Base-by-base conservation (phyloP, 35 echinoderm and acorn worm species). In the Nesometra sesokonis region DNA sequence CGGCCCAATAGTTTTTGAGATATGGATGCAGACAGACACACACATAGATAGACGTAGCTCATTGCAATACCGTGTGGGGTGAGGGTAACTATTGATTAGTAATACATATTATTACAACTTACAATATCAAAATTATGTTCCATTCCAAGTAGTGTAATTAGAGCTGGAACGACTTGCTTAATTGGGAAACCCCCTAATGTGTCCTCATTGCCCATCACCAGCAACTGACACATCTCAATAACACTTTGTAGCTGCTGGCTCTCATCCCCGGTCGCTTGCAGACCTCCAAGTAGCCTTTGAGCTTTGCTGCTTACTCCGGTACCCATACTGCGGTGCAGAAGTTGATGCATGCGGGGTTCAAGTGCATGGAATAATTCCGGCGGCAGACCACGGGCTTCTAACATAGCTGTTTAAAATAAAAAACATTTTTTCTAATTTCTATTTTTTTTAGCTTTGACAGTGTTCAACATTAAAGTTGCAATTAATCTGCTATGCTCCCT, bases 91-190 rank as follows among this genome's bases (percentile, higher is more conserved):
- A n/a, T n/a, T n/a, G n/a, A n/a, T n/a, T n/a, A n/a, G n/a, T n/a
- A n/a, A 43, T 43, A 43, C 15, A 43, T 7, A 43, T 35, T 0
- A 78, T 77, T 13, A 30, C 11, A 34, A 23, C 94, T 90, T 87
- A 98, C 95, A n/a, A 98, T 98, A 78, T 98, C 95, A 98, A 98
- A 98, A 84, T 98, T 98, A 47, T 98, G 92, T 78, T 98, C 95
- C 95, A 98, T 94, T 30, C 87, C 85, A 3, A 98, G 82, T 19
- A 98, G 92, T 5, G 52, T 98, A 35, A 93, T 98, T 32, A 98
- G 86, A 37, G 95, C 95, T 32, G 95, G 95, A 13, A 98, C 95
- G 17, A 93, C 95, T 87, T 98, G 95, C 67, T 98, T 98, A 85
- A 98, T 93, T 9, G 95, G 95, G 85, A 98, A 98, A 46, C 95